Evolutionary conservation across 2,113 vertebrate genomes (phyloP).

Genomic region (Microcebus griseorufus): DNA sequence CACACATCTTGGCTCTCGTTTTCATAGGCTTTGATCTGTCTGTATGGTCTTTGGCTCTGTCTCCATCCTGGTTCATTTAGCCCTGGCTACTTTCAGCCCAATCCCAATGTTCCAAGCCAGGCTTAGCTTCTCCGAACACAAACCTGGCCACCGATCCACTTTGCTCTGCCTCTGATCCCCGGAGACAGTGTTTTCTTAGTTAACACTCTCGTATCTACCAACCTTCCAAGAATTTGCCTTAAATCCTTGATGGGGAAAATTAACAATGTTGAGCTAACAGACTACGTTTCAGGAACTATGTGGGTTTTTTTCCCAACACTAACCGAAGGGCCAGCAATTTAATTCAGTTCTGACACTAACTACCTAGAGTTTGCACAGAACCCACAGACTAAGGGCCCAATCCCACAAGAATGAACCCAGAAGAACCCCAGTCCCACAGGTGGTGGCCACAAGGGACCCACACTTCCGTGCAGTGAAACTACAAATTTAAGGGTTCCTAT

Average conservation of each 20-base stretch:
- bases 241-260: not conserved
- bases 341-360: not conserved
- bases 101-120: not conserved
- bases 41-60: not conserved
- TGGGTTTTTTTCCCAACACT: not conserved
- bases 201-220: not conserved
- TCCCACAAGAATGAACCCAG: not conserved
- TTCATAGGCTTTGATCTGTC: not conserved
- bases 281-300: not conserved
- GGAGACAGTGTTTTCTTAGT: not conserved
- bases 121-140: not conserved
- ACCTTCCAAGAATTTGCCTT: not conserved
- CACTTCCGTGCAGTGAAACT: not conserved
- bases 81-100: not conserved
- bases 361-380: not conserved
- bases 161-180: not conserved
- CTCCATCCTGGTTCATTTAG: not conserved
- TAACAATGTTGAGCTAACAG: not conserved
- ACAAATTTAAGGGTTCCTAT: not conserved
- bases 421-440: not conserved
- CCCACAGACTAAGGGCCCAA: accelerated
- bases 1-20: not conserved
- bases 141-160: not conserved
- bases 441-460: not conserved
- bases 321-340: accelerated